Evolutionary conservation across 2,113 vertebrate species (phyloP).

Genomic region (Macroglossus sobrinus): DNA sequence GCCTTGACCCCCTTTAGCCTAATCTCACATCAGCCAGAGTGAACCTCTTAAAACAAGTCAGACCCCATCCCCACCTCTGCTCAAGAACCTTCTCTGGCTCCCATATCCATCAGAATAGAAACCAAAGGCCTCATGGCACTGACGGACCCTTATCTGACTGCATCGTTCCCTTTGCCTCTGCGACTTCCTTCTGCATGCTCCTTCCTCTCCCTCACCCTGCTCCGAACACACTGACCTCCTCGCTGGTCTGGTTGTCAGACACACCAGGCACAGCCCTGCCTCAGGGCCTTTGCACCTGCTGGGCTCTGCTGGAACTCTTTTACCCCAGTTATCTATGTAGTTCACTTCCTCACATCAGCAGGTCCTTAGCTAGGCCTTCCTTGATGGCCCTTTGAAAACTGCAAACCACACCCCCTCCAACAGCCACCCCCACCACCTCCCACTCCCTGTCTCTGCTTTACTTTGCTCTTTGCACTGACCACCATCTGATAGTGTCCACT

Average conservation of each 20-base stretch:
- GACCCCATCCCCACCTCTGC: background rate
- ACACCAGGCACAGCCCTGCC: background rate
- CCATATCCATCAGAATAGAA: background rate
- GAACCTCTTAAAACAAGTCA: background rate
- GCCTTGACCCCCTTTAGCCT: background rate
- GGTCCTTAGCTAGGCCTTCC: background rate
- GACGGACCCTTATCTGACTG: background rate
- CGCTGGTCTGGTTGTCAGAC: no score
- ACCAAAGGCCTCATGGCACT: background rate
- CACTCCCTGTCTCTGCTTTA: background rate
- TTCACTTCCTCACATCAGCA: background rate
- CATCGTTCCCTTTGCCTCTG: background rate
- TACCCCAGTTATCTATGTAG: background rate
- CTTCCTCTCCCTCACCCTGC: background rate
- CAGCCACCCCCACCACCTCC: background rate
- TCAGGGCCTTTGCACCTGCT: background rate
- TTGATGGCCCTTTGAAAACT: background rate
- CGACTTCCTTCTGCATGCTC: no score
- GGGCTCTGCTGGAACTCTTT: background rate
- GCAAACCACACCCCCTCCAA: background rate
- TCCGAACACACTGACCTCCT: background rate
- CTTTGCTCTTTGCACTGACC: background rate
- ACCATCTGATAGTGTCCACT: background rate
- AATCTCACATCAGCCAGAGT: background rate
- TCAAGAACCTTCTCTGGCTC: background rate